These are phyloP conservation scores for Hyposoter didymator DNA, from an alignment of 2,888 invertebrate genomes.

Conservation along the genomic window DNA sequence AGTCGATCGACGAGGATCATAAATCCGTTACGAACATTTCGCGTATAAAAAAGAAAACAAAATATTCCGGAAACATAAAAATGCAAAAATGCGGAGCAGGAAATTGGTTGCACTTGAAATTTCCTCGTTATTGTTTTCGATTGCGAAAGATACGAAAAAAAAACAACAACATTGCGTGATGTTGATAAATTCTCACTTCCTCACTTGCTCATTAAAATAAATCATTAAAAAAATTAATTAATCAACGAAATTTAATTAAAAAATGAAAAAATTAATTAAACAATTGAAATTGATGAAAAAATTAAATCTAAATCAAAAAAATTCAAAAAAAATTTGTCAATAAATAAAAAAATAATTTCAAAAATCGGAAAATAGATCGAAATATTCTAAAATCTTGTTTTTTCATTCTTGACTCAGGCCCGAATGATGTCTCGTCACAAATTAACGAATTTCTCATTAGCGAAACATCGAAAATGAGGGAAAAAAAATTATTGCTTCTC, in stretches of 20 bases:
- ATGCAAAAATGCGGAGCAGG: background rate
- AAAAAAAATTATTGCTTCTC: no score
- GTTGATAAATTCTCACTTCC: background rate
- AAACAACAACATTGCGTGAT: background rate
- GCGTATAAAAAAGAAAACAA: background rate
- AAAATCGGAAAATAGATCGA: no score
- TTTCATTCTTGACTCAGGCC: no score
- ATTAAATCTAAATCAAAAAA: no score
- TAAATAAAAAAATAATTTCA: no score
- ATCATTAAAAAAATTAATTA: background rate
- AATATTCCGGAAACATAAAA: background rate
- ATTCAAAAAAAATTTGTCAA: no score
- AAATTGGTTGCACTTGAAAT: background rate
- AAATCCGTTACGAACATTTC: conserved; percentile 9
- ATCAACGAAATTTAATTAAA: background rate
- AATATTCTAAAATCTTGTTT: no score
- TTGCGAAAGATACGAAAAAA: background rate
- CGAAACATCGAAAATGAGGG: no score
- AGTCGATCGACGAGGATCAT: conserved; percentile 12
- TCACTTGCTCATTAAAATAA: background rate
- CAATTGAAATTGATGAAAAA: no score
- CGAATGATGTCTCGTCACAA: no score
- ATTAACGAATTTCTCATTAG: no score
- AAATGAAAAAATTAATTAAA: background rate
- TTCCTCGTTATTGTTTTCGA: background rate